Conservation (phyloP, 2,888 invertebrate species). For the Ctenicera cuprea region DNA sequence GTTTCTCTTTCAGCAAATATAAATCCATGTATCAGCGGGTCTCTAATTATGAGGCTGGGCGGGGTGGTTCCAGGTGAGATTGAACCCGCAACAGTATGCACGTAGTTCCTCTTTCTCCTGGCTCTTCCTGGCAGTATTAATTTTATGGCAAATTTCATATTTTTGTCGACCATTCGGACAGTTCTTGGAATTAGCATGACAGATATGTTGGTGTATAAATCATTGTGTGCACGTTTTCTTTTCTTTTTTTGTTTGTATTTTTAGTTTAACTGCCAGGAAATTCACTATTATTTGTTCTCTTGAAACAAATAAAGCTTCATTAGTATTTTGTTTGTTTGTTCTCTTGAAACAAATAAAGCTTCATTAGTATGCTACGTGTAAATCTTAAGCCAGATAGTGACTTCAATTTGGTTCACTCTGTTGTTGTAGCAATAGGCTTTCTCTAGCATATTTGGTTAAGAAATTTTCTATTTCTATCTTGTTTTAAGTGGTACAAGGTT, state of each 20-base stretch:
- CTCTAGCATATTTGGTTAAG: neutral
- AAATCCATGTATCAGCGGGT: conserved; percentile 77
- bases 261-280: conserved; percentile 52
- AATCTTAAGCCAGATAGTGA: conserved; percentile 7
- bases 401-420: neutral
- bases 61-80: conserved; percentile 76
- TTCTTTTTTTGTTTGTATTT: conserved; percentile 34
- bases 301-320: conserved; percentile 24
- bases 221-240: conserved; percentile 46
- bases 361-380: conserved; percentile 33
- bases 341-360: conserved; percentile 21
- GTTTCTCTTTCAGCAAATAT: conserved; percentile 76
- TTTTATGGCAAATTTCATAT: conserved; percentile 54
- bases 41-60: conserved; percentile 77
- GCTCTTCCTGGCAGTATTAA: conserved; percentile 57
- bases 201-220: conserved; percentile 39
- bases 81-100: conserved; percentile 62
- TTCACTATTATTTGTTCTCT: conserved; percentile 21
- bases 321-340: conserved; percentile 34
- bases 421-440: conserved; percentile 7
- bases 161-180: conserved; percentile 37
- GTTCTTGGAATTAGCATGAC: conserved; percentile 46
- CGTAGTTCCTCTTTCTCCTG: conserved; percentile 59
- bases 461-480: neutral
- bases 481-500: conserved; percentile 2